Evolutionary conservation across 2,113 vertebrate genomes (phyloP).

Genomic region (Syrmaticus mikado): DNA sequence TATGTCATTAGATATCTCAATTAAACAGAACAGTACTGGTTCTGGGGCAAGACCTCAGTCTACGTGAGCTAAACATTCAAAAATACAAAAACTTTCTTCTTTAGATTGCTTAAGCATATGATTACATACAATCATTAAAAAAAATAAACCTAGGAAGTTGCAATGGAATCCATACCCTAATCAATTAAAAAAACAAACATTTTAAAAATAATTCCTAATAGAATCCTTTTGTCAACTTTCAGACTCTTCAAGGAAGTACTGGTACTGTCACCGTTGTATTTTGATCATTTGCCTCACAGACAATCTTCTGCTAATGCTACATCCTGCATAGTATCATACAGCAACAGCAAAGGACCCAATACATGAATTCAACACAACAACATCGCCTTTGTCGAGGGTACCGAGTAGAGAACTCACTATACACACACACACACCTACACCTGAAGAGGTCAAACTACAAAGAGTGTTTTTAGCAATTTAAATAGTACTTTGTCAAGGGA

Average conservation of each 20-base stretch:
- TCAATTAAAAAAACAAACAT: background rate
- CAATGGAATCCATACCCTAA: background rate
- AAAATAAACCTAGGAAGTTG: background rate
- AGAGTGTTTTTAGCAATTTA: background rate
- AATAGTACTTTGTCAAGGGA: background rate
- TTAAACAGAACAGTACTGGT: background rate
- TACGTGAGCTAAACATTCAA: background rate
- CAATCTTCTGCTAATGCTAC: background rate
- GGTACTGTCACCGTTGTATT: background rate
- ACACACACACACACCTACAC: rapidly evolving
- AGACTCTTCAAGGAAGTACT: background rate
- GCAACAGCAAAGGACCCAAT: background rate
- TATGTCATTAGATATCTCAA: background rate
- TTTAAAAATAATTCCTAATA: background rate
- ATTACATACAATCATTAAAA: background rate
- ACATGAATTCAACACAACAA: background rate
- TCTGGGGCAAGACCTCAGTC: background rate
- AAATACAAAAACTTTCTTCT: background rate
- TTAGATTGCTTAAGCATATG: too few relatives aligned
- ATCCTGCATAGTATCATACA: rapidly evolving
- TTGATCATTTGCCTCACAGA: background rate
- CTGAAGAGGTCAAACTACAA: background rate
- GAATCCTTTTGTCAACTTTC: background rate
- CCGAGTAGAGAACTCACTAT: rapidly evolving
- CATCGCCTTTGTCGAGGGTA: background rate